Evolutionary conservation across 2,888 invertebrate genomes (phyloP).

Genomic region (Dynastes tityus): DNA sequence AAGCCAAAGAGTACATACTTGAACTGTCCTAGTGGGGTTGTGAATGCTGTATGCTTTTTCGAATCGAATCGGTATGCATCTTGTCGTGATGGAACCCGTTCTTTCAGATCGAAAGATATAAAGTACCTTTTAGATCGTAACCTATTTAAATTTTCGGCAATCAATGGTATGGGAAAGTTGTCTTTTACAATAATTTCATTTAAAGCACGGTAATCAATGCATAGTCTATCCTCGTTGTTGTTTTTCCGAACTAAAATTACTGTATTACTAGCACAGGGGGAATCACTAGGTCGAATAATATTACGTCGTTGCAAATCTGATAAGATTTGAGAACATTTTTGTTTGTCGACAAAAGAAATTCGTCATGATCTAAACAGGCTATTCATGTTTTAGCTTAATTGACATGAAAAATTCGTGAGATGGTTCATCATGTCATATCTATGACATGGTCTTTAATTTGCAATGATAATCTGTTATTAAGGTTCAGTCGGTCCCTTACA

Average conservation of each 20-base stretch:
- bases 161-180: constrained; percentile 38
- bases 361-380: constrained; percentile 26
- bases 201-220: constrained; percentile 43
- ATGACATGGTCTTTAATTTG: constrained; percentile 7
- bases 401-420: constrained; percentile 16
- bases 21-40: constrained; percentile 55
- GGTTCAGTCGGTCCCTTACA: constrained; percentile 23
- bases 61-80: constrained; percentile 46
- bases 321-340: constrained; percentile 4
- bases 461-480: constrained; percentile 20
- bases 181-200: constrained; percentile 37
- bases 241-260: constrained; percentile 6
- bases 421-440: constrained; percentile 20
- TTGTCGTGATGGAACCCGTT: constrained; percentile 49
- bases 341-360: constrained; percentile 16
- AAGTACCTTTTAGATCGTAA: constrained; percentile 33
- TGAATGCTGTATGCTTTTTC: constrained; percentile 46
- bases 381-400: constrained; percentile 22
- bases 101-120: constrained; percentile 42
- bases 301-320: constrained; percentile 20
- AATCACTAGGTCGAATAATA: constrained; percentile 9
- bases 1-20: constrained; percentile 60
- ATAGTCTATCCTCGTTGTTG: constrained; percentile 3
- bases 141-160: constrained; percentile 29
- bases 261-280: constrained; percentile 19